Percentiles rank a stretch among this genome's conserved stretches.
Conservation (phyloP, 1,140 invertebrate species). For the Hestina assimilis region DNA sequence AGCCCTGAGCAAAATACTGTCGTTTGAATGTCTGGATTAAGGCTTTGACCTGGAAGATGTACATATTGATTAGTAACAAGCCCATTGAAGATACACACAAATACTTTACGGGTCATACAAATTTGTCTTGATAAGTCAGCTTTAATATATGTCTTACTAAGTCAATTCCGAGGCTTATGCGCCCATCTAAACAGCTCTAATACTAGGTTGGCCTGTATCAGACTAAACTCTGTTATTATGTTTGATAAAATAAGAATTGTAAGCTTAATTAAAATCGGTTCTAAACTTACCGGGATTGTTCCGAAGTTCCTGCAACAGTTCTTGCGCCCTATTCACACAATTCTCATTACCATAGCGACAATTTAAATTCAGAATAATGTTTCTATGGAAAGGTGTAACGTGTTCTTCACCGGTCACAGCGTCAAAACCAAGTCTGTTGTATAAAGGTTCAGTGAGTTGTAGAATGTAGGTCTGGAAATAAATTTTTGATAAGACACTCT, state of each 20-base stretch:
- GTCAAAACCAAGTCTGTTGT: slow-evolving; percentile 81
- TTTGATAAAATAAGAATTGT: no score
- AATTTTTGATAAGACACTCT: no score
- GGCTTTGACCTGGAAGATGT: slow-evolving; percentile 28
- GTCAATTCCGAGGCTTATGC: no score
- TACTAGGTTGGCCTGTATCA: no score
- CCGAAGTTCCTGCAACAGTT: slow-evolving; percentile 78
- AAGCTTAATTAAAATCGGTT: no score
- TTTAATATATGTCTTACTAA: no score
- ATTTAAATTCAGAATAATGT: slow-evolving; percentile 84
- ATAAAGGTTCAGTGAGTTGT: slow-evolving; percentile 81
- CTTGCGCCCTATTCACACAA: slow-evolving; percentile 81
- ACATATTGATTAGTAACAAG: background rate
- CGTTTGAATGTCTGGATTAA: slow-evolving; percentile 61
- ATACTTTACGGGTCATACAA: no score
- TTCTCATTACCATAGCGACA: slow-evolving; percentile 83
- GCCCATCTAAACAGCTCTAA: no score
- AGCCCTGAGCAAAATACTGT: slow-evolving; percentile 80
- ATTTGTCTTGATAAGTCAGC: no score
- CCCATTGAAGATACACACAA: no score
- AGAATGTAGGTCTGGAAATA: slow-evolving; percentile 81
- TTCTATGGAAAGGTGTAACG: slow-evolving; percentile 82
- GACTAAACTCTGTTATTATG: no score
- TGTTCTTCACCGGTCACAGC: slow-evolving; percentile 79
- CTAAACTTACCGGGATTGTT: slow-evolving; percentile 47